A percentile compares a stretch with the other conserved stretches of the same genome.
Evolutionary conservation across 2,888 invertebrate species (phyloP).

Genomic region (Nomada ruficornis): DNA sequence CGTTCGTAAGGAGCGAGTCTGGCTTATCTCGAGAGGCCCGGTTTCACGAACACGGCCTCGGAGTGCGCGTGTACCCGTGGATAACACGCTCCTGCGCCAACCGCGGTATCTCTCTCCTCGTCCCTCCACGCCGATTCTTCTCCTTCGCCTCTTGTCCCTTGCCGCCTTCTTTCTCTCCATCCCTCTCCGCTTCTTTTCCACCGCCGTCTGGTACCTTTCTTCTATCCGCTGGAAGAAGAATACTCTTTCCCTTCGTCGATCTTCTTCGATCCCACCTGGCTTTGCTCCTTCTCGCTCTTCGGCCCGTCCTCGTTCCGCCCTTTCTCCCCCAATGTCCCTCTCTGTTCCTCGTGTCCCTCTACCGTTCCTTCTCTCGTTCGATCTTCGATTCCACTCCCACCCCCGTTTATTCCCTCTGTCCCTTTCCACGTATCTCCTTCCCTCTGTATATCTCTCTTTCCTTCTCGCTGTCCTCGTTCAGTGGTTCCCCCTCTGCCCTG

Average conservation of each 20-base stretch:
- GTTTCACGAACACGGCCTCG: slow-evolving; percentile 65
- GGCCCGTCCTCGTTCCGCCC: background rate
- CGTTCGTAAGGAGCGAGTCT: slow-evolving; percentile 66
- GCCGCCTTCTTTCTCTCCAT: slow-evolving; percentile 13
- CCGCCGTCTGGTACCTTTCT: slow-evolving; percentile 5
- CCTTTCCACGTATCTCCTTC: background rate
- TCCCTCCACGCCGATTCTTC: background rate
- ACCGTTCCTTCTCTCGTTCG: slow-evolving; percentile 27
- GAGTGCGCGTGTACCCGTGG: slow-evolving; percentile 52
- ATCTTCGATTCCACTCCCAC: slow-evolving; percentile 26
- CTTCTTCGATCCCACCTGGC: slow-evolving; percentile 34
- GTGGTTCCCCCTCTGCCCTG: slow-evolving; percentile 53
- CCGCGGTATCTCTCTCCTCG: slow-evolving; percentile 34
- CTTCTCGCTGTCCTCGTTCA: background rate
- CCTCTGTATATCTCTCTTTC: slow-evolving; percentile 39
- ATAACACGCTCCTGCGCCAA: slow-evolving; percentile 63
- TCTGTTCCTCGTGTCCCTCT: slow-evolving; percentile 3
- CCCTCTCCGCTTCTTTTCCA: slow-evolving; percentile 19
- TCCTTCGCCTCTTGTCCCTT: too few relatives aligned
- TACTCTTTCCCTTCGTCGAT: slow-evolving; percentile 22
- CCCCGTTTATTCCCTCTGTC: background rate
- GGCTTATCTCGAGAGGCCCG: slow-evolving; percentile 70
- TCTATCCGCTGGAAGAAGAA: slow-evolving; percentile 10
- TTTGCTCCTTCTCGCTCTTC: slow-evolving; percentile 12
- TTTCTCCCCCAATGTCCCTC: slow-evolving; percentile 15